phyloP scores from a whole-genome alignment of 2,888 invertebrate species.

The Coleophora flavipennella region DNA sequence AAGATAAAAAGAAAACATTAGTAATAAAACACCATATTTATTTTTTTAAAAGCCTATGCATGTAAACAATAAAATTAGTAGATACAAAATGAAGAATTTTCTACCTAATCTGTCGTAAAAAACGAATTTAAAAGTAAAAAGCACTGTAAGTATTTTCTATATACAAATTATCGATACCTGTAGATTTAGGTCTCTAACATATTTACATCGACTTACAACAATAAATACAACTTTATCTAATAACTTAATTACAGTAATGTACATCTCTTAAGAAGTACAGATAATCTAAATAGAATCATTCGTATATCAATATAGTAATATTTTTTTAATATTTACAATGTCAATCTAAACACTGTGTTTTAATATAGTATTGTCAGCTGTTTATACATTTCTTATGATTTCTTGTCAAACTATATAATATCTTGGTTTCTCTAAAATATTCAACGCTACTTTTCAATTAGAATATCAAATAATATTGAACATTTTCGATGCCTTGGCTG shows the following conservation, averaged over 20 bases:
- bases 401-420: slow-evolving; percentile 51
- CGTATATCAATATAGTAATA: slow-evolving; percentile 51
- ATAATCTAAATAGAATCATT: slow-evolving; percentile 60
- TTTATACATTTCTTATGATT: too few relatives aligned
- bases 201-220: slow-evolving; percentile 47
- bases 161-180: background rate
- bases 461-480: background rate
- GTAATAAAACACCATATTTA: too few relatives aligned
- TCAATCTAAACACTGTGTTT: slow-evolving; percentile 52
- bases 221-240: slow-evolving; percentile 35
- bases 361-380: slow-evolving; percentile 70
- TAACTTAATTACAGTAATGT: slow-evolving; percentile 49
- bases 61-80: too few relatives aligned
- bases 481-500: background rate
- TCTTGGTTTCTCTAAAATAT: slow-evolving; percentile 32
- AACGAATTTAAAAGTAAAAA: too few relatives aligned
- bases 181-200: slow-evolving; percentile 22
- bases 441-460: background rate
- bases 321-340: slow-evolving; percentile 40
- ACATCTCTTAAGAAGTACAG: slow-evolving; percentile 42
- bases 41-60: too few relatives aligned
- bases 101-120: too few relatives aligned
- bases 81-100: too few relatives aligned
- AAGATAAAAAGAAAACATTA: too few relatives aligned
- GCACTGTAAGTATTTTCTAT: too few relatives aligned